Percentiles rank a stretch among this genome's conserved stretches.
These are phyloP conservation scores for Mustela nigripes DNA, from an alignment of 2,113 vertebrate genomes.

Conservation along the genomic window DNA sequence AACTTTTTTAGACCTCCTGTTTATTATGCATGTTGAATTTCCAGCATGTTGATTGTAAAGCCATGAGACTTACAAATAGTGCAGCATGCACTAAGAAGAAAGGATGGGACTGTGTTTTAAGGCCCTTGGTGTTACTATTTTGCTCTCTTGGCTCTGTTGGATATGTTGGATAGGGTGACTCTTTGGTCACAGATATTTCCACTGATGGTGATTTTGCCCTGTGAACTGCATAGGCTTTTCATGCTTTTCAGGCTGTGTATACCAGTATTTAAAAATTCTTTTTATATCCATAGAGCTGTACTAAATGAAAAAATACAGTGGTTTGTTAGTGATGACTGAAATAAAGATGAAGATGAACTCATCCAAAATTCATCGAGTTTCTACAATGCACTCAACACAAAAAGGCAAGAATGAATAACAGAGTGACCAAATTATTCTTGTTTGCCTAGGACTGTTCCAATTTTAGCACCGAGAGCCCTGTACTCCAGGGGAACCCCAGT, in stretches of 20 bases:
- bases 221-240: neutral
- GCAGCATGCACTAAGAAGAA: neutral
- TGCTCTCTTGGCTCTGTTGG: neutral
- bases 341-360: neutral
- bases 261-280: neutral
- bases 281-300: neutral
- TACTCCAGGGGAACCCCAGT: fast-evolving
- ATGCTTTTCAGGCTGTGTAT: neutral
- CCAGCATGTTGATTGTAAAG: neutral
- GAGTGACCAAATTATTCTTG: neutral
- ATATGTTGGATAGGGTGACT: neutral
- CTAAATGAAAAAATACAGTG: neutral
- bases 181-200: neutral
- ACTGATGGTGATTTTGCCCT: neutral
- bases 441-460: neutral
- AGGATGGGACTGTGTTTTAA: neutral
- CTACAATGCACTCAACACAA: neutral
- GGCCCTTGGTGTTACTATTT: neutral
- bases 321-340: neutral
- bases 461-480: neutral
- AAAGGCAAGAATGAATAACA: neutral
- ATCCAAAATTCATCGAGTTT: neutral
- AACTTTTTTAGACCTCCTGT: constrained; percentile 44
- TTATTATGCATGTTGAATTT: constrained; percentile 4
- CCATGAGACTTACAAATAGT: neutral